Conservation (phyloP, 2,888 invertebrate species). For the Nycteola revayana region DNA sequence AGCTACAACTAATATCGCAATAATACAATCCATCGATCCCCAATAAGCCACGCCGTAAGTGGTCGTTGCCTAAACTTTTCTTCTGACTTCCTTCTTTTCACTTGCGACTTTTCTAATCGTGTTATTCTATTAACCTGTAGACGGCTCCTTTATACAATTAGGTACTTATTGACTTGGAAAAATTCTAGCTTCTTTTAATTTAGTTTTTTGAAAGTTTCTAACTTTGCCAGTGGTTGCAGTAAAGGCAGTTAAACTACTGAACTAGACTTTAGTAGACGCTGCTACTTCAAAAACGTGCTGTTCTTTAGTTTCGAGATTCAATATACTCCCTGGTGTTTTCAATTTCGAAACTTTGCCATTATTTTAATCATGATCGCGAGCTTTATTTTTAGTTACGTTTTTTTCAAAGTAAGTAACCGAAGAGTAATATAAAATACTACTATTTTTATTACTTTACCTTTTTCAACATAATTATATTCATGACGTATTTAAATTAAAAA, state of each 20-base stretch:
- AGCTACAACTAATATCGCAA: neutral
- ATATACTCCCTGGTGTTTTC: too few species aligned
- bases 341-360: too few species aligned
- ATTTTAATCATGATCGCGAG: too few species aligned
- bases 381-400: too few species aligned
- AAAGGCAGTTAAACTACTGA: neutral
- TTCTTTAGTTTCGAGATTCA: too few species aligned
- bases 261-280: too few species aligned
- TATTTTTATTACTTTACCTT: neutral
- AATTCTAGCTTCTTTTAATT: conserved; percentile 37
- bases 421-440: neutral
- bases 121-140: conserved; percentile 68
- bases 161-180: conserved; percentile 57
- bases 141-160: conserved; percentile 70
- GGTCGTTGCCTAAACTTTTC: conserved; percentile 41
- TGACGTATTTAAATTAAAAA: too few species aligned
- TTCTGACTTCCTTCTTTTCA: conserved; percentile 58
- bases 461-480: neutral
- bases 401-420: too few species aligned
- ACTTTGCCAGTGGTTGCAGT: conserved; percentile 10
- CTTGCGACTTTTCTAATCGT: conserved; percentile 59
- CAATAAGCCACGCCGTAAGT: conserved; percentile 24
- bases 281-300: too few species aligned
- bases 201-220: conserved; percentile 31
- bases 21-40: conserved; percentile 29